These are phyloP conservation scores for Zophobas morio DNA, from an alignment of 1,140 invertebrate species.

Conservation along the genomic window DNA sequence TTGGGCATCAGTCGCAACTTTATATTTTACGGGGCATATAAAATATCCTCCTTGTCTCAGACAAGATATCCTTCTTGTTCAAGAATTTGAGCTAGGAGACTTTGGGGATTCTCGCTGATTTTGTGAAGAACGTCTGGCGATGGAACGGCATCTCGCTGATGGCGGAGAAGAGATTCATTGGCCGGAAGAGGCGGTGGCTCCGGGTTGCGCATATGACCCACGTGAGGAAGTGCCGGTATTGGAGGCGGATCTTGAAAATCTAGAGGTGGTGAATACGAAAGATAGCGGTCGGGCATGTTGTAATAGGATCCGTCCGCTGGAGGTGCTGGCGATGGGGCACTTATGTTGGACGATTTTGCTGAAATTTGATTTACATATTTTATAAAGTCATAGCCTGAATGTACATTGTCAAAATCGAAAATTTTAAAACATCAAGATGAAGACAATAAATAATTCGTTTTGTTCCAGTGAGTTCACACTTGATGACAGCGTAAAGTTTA, in stretches of 20 bases:
- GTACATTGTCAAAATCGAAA: no score
- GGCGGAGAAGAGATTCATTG: slow-evolving; percentile 64
- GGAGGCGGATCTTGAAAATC: slow-evolving; percentile 66
- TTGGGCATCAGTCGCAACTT: slow-evolving; percentile 34
- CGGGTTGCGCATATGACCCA: slow-evolving; percentile 60
- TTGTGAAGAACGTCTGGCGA: slow-evolving; percentile 67
- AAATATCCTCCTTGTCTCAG: slow-evolving; percentile 64
- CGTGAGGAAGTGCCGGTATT: slow-evolving; percentile 64
- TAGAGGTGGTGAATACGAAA: slow-evolving; percentile 76
- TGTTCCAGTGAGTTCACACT: no score
- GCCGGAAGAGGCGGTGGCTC: slow-evolving; percentile 65
- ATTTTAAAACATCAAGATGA: no score
- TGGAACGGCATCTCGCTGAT: slow-evolving; percentile 61
- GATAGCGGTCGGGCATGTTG: slow-evolving; percentile 84
- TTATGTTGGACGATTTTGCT: slow-evolving; percentile 84
- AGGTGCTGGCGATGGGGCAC: slow-evolving; percentile 83
- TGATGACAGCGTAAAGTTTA: no score
- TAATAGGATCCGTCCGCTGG: slow-evolving; percentile 85
- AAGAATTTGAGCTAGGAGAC: slow-evolving; percentile 65
- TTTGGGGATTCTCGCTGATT: slow-evolving; percentile 65
- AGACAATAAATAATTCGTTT: no score
- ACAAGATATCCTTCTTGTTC: slow-evolving; percentile 68
- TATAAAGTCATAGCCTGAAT: neutral
- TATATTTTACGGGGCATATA: slow-evolving; percentile 64
- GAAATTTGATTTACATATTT: slow-evolving; percentile 63